These are phyloP conservation scores for Amphipoea lucens DNA, from an alignment of 2,888 invertebrate species.

Conservation along the genomic window DNA sequence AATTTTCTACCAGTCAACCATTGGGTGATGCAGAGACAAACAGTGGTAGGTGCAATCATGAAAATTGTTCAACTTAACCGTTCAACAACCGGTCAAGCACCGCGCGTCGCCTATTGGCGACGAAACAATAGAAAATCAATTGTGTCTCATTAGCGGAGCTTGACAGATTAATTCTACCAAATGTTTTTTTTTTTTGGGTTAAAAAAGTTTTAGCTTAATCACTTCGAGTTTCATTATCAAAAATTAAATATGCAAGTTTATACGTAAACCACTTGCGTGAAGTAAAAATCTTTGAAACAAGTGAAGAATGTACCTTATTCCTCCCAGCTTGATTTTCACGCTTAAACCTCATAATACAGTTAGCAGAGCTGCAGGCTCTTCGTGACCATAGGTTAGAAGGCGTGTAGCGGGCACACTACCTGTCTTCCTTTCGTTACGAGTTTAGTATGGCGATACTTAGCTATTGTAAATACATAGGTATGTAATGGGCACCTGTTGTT, in stretches of 20 bases:
- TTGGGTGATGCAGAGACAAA: too few species aligned
- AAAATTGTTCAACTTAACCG: too few species aligned
- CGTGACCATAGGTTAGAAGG: slow-evolving; percentile 55
- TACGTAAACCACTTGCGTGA: not conserved
- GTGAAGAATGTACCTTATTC: slow-evolving; percentile 14
- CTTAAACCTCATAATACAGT: slow-evolving; percentile 55
- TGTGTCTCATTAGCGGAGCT: too few species aligned
- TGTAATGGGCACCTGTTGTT: not conserved
- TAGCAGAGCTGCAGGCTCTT: slow-evolving; percentile 48
- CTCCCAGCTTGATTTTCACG: slow-evolving; percentile 49
- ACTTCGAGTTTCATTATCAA: not conserved
- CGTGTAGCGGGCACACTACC: slow-evolving; percentile 52
- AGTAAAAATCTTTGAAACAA: not conserved
- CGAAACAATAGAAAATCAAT: too few species aligned
- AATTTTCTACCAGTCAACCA: too few species aligned
- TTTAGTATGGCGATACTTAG: slow-evolving; percentile 18
- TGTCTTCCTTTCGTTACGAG: slow-evolving; percentile 60
- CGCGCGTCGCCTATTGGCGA: too few species aligned
- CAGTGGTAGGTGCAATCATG: too few species aligned
- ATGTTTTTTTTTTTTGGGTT: not conserved
- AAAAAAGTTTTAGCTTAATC: not conserved
- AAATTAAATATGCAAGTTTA: not conserved
- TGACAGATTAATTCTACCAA: too few species aligned
- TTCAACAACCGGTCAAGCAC: too few species aligned
- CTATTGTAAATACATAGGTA: slow-evolving; percentile 9